Evolutionary conservation across 2,797 vertebrate genomes (phyloP).

Genomic region (Catamblyrhynchus diadema): DNA sequence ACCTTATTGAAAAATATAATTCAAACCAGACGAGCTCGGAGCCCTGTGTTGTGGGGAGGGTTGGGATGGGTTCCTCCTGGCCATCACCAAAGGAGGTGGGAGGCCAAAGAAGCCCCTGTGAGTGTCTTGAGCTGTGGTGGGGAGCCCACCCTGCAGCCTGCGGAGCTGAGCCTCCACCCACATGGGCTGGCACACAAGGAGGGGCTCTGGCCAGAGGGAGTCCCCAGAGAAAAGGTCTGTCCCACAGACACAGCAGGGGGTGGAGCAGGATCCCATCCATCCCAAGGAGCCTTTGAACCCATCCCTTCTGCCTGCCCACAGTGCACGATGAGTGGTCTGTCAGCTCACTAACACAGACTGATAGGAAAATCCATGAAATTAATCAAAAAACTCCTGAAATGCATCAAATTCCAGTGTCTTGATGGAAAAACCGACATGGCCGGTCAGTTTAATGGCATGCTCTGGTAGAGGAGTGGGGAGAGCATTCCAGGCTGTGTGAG

Average conservation of each 20-base stretch:
- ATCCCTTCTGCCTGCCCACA: not conserved
- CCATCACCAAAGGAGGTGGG: not conserved
- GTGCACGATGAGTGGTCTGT: fast-evolving
- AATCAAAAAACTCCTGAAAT: not conserved
- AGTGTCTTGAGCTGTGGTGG: not conserved
- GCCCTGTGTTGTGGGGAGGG: not conserved
- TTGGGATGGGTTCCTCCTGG: not conserved
- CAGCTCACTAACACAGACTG: not conserved
- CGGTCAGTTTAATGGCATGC: fast-evolving
- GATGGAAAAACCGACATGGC: not conserved
- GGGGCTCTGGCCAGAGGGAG: not conserved
- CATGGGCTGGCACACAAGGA: fast-evolving
- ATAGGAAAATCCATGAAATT: not conserved
- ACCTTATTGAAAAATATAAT: constrained; percentile 72
- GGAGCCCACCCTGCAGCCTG: not conserved
- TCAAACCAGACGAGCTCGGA: constrained; percentile 34
- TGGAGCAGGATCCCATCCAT: not conserved
- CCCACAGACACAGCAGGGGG: not conserved
- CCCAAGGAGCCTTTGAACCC: fast-evolving
- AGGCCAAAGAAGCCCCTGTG: not conserved
- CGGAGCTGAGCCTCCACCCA: not conserved
- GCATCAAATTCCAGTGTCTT: not conserved
- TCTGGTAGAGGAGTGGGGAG: not conserved
- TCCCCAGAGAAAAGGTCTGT: not conserved
- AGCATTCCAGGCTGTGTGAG: not conserved